These are phyloP conservation scores for Pithys albifrons DNA, from an alignment of 2,113 vertebrate species.

Conservation along the genomic window DNA sequence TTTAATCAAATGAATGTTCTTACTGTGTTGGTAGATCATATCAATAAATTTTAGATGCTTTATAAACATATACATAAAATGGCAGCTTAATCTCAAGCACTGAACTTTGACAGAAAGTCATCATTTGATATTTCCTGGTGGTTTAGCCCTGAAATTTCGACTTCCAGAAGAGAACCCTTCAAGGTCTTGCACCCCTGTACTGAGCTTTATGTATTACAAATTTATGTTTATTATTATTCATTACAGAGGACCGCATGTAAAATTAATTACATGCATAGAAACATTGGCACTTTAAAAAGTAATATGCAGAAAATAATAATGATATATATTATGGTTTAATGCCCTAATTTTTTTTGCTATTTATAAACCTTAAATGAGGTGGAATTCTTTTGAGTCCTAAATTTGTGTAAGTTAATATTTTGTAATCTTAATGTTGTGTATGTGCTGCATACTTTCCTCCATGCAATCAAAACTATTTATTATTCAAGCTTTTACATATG, in stretches of 20 bases:
- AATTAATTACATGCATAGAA: neutral
- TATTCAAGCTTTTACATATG: neutral
- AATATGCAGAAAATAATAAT: neutral
- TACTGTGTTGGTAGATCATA: neutral
- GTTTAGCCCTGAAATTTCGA: neutral
- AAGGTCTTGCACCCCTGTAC: neutral
- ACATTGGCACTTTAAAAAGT: neutral
- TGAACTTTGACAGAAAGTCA: constrained; percentile 17
- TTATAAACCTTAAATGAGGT: neutral
- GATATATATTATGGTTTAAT: neutral
- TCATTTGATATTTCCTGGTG: constrained; percentile 20
- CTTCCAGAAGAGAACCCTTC: neutral
- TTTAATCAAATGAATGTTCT: neutral
- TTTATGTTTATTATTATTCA: neutral
- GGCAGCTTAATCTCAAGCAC: constrained; percentile 30
- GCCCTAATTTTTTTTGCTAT: neutral
- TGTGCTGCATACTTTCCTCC: neutral
- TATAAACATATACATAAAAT: constrained; percentile 38
- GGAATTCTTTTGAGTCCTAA: neutral
- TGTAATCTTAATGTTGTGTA: neutral
- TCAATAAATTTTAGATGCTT: constrained; percentile 18
- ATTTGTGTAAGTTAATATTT: neutral
- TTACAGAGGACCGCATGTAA: neutral
- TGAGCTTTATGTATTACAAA: neutral
- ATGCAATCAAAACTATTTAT: neutral